Conservation (phyloP, 53 echinoderm and acorn worm species). For the Holothuria leucospilota region DNA sequence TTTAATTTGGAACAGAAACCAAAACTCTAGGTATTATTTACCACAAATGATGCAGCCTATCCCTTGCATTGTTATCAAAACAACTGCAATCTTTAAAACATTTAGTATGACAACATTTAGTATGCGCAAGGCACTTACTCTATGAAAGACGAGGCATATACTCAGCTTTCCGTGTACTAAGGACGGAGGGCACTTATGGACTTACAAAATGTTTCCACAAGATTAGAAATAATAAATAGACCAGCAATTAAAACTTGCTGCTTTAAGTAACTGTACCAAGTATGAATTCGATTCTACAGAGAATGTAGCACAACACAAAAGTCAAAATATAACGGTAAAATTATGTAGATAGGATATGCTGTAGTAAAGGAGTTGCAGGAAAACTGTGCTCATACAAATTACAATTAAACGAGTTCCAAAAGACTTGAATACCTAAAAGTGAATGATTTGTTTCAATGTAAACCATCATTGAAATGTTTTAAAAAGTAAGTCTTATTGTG, state of each 20-base stretch:
- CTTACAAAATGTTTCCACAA: not conserved
- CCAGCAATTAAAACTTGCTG: not conserved
- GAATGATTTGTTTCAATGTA: not conserved
- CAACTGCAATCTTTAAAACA: too few relatives aligned
- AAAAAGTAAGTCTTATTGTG: too few relatives aligned
- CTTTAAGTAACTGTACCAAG: too few relatives aligned
- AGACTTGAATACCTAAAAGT: constrained; percentile 7
- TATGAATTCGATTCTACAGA: too few relatives aligned
- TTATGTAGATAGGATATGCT: constrained; percentile 17
- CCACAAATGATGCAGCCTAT: too few relatives aligned
- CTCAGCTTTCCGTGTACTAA: not conserved
- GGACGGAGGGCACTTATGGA: constrained; percentile 33
- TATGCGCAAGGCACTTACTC: constrained; percentile 19
- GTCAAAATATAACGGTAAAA: not conserved
- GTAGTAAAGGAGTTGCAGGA: constrained; percentile 17
- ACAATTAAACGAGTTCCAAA: not conserved
- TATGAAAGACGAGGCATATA: constrained; percentile 34
- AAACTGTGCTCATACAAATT: not conserved
- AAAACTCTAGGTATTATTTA: too few relatives aligned
- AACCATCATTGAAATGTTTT: too few relatives aligned
- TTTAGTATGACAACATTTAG: too few relatives aligned
- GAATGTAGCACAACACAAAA: not conserved
- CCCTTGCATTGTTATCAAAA: too few relatives aligned
- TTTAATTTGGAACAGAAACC: too few relatives aligned
- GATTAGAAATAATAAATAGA: not conserved